Evolutionary conservation across 2,888 invertebrate genomes (phyloP), one percentile per base, ranked within the genome.

Genomic region (Tholera decimalis): DNA sequence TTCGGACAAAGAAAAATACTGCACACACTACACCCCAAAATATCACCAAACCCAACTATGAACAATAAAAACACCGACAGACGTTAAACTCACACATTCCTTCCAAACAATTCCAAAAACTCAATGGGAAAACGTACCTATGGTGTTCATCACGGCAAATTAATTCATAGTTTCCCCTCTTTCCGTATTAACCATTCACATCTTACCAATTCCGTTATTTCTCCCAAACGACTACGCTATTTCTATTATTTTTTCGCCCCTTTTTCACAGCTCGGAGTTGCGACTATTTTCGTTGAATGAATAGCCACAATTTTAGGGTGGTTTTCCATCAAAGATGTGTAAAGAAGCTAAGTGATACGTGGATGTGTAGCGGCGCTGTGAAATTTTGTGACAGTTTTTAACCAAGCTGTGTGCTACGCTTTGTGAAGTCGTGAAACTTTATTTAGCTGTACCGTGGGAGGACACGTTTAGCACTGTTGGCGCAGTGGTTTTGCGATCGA

Each of bases 111-210:
- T 68, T 77, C 79, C 68, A 72, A 80, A 35, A 83, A n/a, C 74
- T 85, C 85, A 69, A 82, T 82, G 88, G 88, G 88, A 84, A 84
- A 82, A 82, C 73, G 79, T 83, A 63, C 81, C 70, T 56, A 74
- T 79, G 69, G 71, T 74, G 80, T 83, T 87, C 73, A 85, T 87
- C 85, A 82, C 82, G 83, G 83, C 82, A 88, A 91, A 92, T 92
- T 91, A 92, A 91, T 92, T 89, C 89, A 75, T 74, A 76, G n/a
- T n/a, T 83, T 88, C 88, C 85, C 88, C 89, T 89, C 87, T 86
- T 80, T 77, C 69, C 79, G 87, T 92, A 92, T 93, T 92, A 93
- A 92, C 89, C 91, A 93, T 93, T 92, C 93, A 93, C 92, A 90
- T 89, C 85, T 87, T 85, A 84, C 86, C 90, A 90, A 92, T 92